Percentiles rank a stretch among this genome's conserved stretches.
phyloP scores from a whole-genome alignment of 64 coral and sea anemone species.

The Pachyseris speciosa region DNA sequence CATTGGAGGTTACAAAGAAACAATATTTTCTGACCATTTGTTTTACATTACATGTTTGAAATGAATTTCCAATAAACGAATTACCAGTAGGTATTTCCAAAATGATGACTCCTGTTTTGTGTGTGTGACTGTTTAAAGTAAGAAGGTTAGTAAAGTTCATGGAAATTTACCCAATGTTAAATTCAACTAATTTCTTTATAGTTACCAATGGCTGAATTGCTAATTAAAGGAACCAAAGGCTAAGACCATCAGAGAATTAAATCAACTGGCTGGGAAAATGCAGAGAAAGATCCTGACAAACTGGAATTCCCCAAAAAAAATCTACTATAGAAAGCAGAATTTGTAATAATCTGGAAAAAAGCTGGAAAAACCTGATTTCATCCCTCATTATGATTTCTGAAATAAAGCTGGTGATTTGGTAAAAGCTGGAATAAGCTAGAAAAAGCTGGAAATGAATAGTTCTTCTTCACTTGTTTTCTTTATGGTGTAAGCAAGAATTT shows the following conservation, averaged over 20 bases:
- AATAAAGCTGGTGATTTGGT: neutral
- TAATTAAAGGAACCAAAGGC: neutral
- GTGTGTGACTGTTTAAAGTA: neutral
- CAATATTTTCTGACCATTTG: neutral
- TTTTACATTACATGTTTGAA: neutral
- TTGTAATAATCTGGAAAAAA: neutral
- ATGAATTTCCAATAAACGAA: neutral
- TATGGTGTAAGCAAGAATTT: neutral
- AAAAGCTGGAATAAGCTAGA: neutral
- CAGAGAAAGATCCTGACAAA: neutral
- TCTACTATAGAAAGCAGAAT: neutral
- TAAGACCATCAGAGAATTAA: neutral
- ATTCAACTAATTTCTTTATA: too few relatives aligned
- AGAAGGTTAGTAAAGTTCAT: neutral
- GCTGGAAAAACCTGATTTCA: neutral
- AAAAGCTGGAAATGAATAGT: neutral
- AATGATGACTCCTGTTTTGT: neutral
- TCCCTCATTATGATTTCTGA: neutral
- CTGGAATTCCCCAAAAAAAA: neutral
- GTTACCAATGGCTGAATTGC: neutral
- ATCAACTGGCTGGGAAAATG: constrained; percentile 5
- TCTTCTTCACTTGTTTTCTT: constrained; percentile 21
- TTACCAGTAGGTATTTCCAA: neutral
- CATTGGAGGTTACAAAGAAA: neutral
- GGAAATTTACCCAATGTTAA: too few relatives aligned